A percentile compares a stretch with the other conserved stretches of the same genome.
Conservation (phyloP, 2,888 invertebrate species). For the Busseola fusca region DNA sequence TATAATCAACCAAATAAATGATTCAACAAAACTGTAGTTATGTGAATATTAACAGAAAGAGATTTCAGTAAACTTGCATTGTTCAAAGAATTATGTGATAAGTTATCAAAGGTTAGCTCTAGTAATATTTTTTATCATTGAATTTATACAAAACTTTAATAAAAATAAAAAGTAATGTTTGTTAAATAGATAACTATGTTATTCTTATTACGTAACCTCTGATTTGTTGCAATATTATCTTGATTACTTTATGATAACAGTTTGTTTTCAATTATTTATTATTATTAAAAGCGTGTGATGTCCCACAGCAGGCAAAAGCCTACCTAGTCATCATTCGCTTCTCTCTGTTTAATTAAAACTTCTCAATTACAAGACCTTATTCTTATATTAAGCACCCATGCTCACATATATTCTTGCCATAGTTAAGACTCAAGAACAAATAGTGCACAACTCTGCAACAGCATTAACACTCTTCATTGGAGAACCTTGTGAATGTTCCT, state of each 20-base stretch:
- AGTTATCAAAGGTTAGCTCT: constrained; percentile 20
- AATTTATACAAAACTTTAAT: neutral
- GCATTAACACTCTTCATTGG: neutral
- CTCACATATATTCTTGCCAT: neutral
- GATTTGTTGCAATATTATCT: neutral
- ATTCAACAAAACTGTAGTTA: constrained; percentile 17
- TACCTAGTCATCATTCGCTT: too few relatives aligned
- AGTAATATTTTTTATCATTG: neutral
- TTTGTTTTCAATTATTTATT: neutral
- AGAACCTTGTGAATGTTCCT: neutral
- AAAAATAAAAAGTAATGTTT: neutral
- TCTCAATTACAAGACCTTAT: neutral
- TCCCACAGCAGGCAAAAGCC: too few relatives aligned
- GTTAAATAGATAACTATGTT: neutral
- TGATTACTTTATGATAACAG: neutral
- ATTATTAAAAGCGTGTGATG: too few relatives aligned
- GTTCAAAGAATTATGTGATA: constrained; percentile 20
- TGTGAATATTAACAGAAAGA: constrained; percentile 5
- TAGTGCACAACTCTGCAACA: neutral
- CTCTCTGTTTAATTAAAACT: neutral
- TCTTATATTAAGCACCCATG: neutral
- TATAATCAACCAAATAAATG: constrained; percentile 13
- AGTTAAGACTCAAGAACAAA: neutral
- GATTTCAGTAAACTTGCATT: neutral
- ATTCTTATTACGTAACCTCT: neutral